Evolutionary conservation across 2,888 invertebrate species (phyloP).

Genomic region (Sussaba pulchella): DNA sequence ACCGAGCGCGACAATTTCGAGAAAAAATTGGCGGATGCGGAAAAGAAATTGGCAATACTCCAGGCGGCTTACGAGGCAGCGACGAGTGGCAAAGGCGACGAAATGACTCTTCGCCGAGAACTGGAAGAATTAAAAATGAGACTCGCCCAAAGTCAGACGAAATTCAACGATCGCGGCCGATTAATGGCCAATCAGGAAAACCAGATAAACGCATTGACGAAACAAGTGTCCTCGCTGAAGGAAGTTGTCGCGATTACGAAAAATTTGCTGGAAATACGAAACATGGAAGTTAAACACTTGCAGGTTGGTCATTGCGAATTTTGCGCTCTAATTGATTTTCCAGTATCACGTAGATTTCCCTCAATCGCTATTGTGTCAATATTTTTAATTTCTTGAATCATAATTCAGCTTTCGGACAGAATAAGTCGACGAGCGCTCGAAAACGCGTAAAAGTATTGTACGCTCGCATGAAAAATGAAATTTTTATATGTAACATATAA

Average conservation of each 20-base stretch:
- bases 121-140: conserved; percentile 76
- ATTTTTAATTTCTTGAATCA: not conserved
- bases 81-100: conserved; percentile 69
- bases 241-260: conserved; percentile 94
- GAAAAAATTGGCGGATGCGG: conserved; percentile 75
- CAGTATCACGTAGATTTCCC: not conserved
- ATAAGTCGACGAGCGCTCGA: too few species aligned
- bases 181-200: conserved; percentile 88
- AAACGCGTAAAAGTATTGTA: too few species aligned
- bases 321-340: conserved; percentile 6
- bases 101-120: conserved; percentile 71
- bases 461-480: too few species aligned
- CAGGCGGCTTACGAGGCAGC: conserved; percentile 70
- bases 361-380: not conserved
- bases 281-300: conserved; percentile 91
- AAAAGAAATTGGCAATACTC: conserved; percentile 74
- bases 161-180: conserved; percentile 77
- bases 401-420: too few species aligned
- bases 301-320: conserved; percentile 83
- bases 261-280: conserved; percentile 91
- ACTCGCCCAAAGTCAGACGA: conserved; percentile 75
- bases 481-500: too few species aligned
- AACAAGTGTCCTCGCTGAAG: conserved; percentile 91
- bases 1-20: conserved; percentile 77
- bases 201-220: conserved; percentile 90